Base-by-base conservation (phyloP, 2,113 vertebrate genomes). In the Etia nguti region DNA sequence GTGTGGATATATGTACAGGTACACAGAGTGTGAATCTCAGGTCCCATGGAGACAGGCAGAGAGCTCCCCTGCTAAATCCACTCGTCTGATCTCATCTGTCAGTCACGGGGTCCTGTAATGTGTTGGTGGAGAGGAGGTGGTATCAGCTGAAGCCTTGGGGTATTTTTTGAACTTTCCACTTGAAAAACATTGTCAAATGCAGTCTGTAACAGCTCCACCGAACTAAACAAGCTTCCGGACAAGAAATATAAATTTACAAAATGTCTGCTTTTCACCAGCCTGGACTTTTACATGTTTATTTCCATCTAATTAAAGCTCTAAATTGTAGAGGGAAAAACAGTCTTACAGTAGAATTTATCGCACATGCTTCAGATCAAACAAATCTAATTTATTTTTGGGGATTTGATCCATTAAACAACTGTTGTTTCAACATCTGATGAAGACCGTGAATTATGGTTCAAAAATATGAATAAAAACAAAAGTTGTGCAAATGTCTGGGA, bases 61-160 rank as follows among this genome's bases (percentile, higher is more conserved):
- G 85, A 82, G 81, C 81, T 93, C 88, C 85, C 89, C 86, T 89
- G 92, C 85, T 94, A 92, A 92, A 95, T 91, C 83, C 87, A 90
- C 88, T 87, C 57, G 75, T 93, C 87, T 93, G 84, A 85, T 88
- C 90, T 92, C 88, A 93, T 92, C 92, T 94, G 94, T 94, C 94
- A 94, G 84, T 95, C 95, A 94, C 38, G 56, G 82, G 56, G 83
- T 80, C 81, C 77, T 85, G 83, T 38, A 83, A 43, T 73, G 81
- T 87, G 70, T 87, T 60, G 81, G 55, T 52, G 81, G 84, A 16
- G 68, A 26, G 65, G 22, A 22, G 75, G 84, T 1, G 29, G 81
- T 1, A 41, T 20, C 20, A 18, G 22, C 46, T 60, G 4, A n/a
- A 29, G 16, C 46, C 46, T 5, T 31, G 16, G 16, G 10, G 4